Conservation (phyloP, 2,888 invertebrate genomes). For the Metalampra italica region DNA sequence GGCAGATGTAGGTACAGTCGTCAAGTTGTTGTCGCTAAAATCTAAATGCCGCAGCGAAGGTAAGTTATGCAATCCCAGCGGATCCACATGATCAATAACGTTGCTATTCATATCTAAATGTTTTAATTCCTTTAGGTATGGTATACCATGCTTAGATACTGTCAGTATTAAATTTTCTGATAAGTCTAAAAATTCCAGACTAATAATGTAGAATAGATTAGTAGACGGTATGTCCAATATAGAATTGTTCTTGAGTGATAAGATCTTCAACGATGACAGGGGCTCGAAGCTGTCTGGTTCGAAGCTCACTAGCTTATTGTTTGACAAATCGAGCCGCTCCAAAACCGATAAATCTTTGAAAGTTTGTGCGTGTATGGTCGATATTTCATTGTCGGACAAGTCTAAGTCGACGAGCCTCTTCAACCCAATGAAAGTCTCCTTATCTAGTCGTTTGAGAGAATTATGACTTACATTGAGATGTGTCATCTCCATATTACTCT, state of each 20-base stretch:
- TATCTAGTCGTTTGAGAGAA: conserved; percentile 82
- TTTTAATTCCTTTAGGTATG: conserved; percentile 83
- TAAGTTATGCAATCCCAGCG: conserved; percentile 86
- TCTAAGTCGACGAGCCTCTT: conserved; percentile 82
- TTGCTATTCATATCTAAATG: conserved; percentile 86
- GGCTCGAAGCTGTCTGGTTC: conserved; percentile 85
- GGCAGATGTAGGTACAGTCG: conserved; percentile 85
- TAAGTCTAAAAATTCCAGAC: conserved; percentile 85
- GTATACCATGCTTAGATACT: conserved; percentile 85
- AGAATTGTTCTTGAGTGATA: conserved; percentile 88
- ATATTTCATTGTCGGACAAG: conserved; percentile 87
- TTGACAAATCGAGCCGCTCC: conserved; percentile 85
- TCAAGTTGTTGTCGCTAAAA: conserved; percentile 90
- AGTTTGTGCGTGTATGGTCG: conserved; percentile 84
- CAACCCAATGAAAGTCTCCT: conserved; percentile 87
- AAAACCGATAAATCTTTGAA: conserved; percentile 87
- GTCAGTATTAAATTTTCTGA: conserved; percentile 88
- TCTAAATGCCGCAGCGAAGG: conserved; percentile 85
- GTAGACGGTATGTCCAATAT: conserved; percentile 86
- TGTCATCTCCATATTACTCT: conserved; percentile 85
- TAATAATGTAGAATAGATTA: conserved; percentile 82
- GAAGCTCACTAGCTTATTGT: conserved; percentile 86
- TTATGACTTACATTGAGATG: conserved; percentile 89
- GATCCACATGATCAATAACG: conserved; percentile 84
- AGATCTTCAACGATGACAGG: conserved; percentile 82